These are phyloP conservation scores for Acropora tenuis DNA, from an alignment of 64 coral and sea anemone species.

Conservation along the genomic window DNA sequence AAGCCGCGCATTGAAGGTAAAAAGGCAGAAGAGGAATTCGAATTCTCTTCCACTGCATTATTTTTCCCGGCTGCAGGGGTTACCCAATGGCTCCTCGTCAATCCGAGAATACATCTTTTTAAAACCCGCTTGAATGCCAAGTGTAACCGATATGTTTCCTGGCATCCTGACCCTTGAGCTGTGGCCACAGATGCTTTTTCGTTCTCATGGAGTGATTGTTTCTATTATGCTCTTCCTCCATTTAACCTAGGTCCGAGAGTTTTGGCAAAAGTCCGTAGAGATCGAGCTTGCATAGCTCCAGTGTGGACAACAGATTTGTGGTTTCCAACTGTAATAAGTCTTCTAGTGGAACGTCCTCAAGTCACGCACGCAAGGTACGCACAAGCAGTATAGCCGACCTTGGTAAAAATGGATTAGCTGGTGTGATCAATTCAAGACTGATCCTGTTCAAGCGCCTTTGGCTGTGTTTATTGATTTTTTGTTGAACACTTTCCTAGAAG, in stretches of 20 bases:
- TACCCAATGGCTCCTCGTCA: too few species aligned
- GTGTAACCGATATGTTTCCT: background rate
- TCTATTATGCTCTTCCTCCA: constrained; percentile 2
- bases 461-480: too few species aligned
- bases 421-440: too few species aligned
- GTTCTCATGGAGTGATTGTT: background rate
- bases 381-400: constrained; percentile 10
- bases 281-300: background rate
- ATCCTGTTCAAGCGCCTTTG: too few species aligned
- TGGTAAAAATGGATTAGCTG: constrained; percentile 2
- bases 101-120: background rate
- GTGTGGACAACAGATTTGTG: too few species aligned
- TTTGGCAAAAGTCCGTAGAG: background rate
- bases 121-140: background rate
- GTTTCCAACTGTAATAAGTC: background rate
- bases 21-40: too few species aligned
- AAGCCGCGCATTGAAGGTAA: too few species aligned
- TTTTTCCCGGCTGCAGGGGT: too few species aligned
- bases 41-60: too few species aligned
- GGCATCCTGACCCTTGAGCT: background rate
- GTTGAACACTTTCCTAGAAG: too few species aligned
- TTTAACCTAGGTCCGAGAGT: background rate
- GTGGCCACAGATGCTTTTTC: too few species aligned
- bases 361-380: constrained; percentile 11
- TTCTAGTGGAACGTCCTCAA: constrained; percentile 6